Evolutionary conservation across 2,113 vertebrate genomes (phyloP), one percentile per base, ranked within the genome.

Genomic region (Ophthalmolycus amberensis): DNA sequence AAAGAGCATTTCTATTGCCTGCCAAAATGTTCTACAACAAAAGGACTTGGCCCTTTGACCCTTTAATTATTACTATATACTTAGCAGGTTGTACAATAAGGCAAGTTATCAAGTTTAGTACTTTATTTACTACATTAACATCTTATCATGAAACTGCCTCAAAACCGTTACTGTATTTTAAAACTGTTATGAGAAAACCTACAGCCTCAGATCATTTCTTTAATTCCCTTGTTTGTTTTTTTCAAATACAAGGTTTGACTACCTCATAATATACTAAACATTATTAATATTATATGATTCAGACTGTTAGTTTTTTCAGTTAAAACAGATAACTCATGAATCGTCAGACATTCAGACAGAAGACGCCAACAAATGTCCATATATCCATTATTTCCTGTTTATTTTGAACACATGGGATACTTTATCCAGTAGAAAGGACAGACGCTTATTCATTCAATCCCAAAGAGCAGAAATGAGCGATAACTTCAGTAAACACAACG

Each of bases 311-410:
- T 20, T 15, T 60, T 4, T 46, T 56, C 8, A 72, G 6, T 27
- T 70, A 63, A 77, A 81, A 44, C 18, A 62, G 22, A 34, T 2
- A 27, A 11, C 42, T 10, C 67, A 68, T n/a, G 3, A 69, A 25
- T 63, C 52, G 1, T 37, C 10, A 54, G 27, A 69, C 63, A 65
- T 44, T 72, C 14, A 71, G 48, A 92, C 83, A 91, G 69, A 92
- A 89, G 73, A 94, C 85, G 22, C 87, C 79, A 85, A 91, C 85
- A 91, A 93, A 83, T 83, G 77, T 85, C 88, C 79, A 80, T 68
- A 81, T 82, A 82, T 76, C 52, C 71, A 92, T 52, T 42, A 48
- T 68, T 65, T 77, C 59, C 60, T 46, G 82, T 94, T 94, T 94
- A 90, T 93, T 94, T 89, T 66, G 27, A 85, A 90, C 79, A 92